These are phyloP conservation scores for Crambe crambe DNA, from an alignment of 37 sponge, comb jelly and placozoan genomes.

Conservation along the genomic window DNA sequence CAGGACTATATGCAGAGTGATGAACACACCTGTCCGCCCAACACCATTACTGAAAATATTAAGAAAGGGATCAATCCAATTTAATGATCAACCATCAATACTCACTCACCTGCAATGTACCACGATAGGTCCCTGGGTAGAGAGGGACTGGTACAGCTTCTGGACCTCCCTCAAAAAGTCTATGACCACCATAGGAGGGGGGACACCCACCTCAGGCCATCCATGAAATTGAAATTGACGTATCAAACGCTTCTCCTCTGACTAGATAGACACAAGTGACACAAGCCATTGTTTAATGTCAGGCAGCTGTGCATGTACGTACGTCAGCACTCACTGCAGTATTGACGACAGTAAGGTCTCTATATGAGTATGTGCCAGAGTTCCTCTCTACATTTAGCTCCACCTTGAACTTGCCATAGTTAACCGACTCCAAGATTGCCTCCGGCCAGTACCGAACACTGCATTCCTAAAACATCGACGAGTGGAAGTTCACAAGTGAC, in stretches of 20 bases:
- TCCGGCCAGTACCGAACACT: constrained; percentile 74
- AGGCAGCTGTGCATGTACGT: background rate
- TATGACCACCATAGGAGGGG: constrained; percentile 68
- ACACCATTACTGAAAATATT: constrained; percentile 89
- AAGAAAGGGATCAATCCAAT: no score
- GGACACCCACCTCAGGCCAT: constrained; percentile 87
- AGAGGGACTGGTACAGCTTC: constrained; percentile 67
- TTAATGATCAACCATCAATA: no score
- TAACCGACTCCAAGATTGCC: background rate
- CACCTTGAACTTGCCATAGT: constrained; percentile 44
- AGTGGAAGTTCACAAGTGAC: background rate
- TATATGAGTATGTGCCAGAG: constrained; percentile 51
- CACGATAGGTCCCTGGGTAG: constrained; percentile 55
- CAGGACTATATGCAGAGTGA: constrained; percentile 80
- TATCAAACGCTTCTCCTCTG: constrained; percentile 40
- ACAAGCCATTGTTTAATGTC: background rate
- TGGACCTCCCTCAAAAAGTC: constrained; percentile 81
- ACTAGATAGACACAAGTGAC: background rate
- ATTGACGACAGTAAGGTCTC: constrained; percentile 55
- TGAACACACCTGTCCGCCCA: constrained; percentile 91
- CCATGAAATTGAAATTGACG: constrained; percentile 83
- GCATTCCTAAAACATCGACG: constrained; percentile 39
- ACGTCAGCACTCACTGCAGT: constrained; percentile 13
- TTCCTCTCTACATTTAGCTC: constrained; percentile 55
- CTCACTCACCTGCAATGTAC: constrained; percentile 81